These are phyloP conservation scores for Nettapus auritus DNA, from an alignment of 2,113 vertebrate genomes.

Conservation along the genomic window DNA sequence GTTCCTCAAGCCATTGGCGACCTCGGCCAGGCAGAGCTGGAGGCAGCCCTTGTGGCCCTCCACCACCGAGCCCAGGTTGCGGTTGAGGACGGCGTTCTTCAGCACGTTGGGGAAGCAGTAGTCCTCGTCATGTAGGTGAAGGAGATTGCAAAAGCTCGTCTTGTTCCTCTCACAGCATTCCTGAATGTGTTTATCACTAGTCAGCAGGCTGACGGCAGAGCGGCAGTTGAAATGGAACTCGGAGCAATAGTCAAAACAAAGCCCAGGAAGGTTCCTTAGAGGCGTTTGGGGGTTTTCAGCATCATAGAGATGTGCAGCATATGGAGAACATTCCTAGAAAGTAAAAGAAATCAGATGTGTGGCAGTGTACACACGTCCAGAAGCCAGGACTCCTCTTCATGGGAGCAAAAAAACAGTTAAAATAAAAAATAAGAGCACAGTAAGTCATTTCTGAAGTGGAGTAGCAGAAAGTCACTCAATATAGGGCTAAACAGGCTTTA, in stretches of 20 bases:
- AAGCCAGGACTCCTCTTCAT: background rate
- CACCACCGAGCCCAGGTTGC: constrained; percentile 74
- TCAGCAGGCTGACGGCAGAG: constrained; percentile 79
- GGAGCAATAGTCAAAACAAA: constrained; percentile 83
- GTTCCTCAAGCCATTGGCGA: constrained; percentile 84
- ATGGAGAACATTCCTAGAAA: constrained; percentile 86
- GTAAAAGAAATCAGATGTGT: background rate
- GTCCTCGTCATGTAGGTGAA: constrained; percentile 81
- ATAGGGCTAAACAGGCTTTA: background rate
- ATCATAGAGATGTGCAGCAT: constrained; percentile 84
- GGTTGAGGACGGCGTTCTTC: constrained; percentile 73
- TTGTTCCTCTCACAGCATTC: constrained; percentile 53
- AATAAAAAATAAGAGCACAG: background rate
- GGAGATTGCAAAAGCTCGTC: constrained; percentile 77
- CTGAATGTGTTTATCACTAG: constrained; percentile 49
- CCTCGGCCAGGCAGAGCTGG: constrained; percentile 84
- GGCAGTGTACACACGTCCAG: background rate
- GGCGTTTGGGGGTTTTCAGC: constrained; percentile 82
- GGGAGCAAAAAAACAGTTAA: background rate
- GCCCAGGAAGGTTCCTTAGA: constrained; percentile 81
- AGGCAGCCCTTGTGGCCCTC: constrained; percentile 79
- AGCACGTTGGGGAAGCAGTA: constrained; percentile 86
- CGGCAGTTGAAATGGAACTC: constrained; percentile 78
- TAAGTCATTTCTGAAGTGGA: background rate
- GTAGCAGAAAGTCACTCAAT: background rate